Percentiles rank a stretch among this genome's conserved stretches.
Conservation (phyloP, 30 jellyfish, hydroid and myxozoan genomes). For the Aurelia aurita complex sp. Pacific region DNA sequence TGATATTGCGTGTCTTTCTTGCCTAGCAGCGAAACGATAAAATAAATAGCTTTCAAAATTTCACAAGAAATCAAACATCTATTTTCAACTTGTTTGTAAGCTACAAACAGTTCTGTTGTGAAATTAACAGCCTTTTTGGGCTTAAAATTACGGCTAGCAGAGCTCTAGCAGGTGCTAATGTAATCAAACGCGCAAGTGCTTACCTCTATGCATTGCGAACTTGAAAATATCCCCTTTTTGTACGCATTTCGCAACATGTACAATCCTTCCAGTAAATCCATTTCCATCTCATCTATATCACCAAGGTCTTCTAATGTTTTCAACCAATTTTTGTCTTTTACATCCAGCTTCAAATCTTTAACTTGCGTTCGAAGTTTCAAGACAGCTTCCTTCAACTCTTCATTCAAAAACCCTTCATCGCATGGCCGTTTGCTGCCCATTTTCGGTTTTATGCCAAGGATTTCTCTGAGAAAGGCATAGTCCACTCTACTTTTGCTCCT, state of each 20-base stretch:
- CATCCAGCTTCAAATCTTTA: constrained; percentile 43
- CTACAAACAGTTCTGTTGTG: too few species aligned
- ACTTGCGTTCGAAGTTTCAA: constrained; percentile 64
- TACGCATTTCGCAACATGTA: constrained; percentile 87
- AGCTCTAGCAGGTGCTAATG: not conserved
- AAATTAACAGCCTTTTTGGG: too few species aligned
- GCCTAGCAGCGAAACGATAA: too few species aligned
- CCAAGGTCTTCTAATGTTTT: constrained; percentile 68
- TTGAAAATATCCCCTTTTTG: constrained; percentile 62
- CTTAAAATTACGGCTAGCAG: not conserved
- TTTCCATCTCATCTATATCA: constrained; percentile 61
- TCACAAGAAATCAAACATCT: too few species aligned
- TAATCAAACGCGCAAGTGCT: constrained; percentile 1
- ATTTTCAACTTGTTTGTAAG: too few species aligned
- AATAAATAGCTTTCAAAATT: too few species aligned
- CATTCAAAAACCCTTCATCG: constrained; percentile 61
- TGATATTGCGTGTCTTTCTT: too few species aligned
- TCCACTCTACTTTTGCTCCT: constrained; percentile 9
- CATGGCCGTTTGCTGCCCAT: constrained; percentile 29
- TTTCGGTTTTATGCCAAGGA: constrained; percentile 47
- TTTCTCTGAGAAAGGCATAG: constrained; percentile 54
- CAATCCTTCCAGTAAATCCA: constrained; percentile 80
- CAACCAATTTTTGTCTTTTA: constrained; percentile 68
- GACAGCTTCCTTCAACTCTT: constrained; percentile 77
- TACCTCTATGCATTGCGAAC: constrained; percentile 48